These are phyloP conservation scores for Diachrysia chrysitis DNA, from an alignment of 2,888 invertebrate genomes.

Conservation along the genomic window DNA sequence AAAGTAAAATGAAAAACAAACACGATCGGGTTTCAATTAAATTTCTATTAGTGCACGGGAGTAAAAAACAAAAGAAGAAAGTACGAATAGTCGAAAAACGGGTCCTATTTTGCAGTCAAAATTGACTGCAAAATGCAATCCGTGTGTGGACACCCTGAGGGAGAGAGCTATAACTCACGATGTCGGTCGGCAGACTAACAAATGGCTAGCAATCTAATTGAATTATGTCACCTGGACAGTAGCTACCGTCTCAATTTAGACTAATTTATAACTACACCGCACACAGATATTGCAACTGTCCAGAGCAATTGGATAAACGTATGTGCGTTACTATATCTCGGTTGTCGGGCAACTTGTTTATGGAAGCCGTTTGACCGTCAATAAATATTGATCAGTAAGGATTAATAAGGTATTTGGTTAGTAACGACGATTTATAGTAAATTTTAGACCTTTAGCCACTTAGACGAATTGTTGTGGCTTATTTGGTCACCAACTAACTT, in stretches of 20 bases:
- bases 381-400: constrained; percentile 4
- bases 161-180: constrained; percentile 67
- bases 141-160: constrained; percentile 37
- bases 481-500: background rate
- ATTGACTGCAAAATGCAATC: constrained; percentile 41
- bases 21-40: constrained; percentile 18
- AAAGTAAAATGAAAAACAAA: constrained; percentile 15
- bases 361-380: constrained; percentile 3
- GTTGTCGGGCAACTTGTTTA: constrained; percentile 24
- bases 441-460: background rate
- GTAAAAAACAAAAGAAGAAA: constrained; percentile 23
- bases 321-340: constrained; percentile 47
- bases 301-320: constrained; percentile 49
- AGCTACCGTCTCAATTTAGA: constrained; percentile 75
- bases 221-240: constrained; percentile 80
- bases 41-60: constrained; percentile 28
- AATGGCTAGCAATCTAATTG: constrained; percentile 80
- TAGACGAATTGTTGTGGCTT: background rate
- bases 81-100: constrained; percentile 5
- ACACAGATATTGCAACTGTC: constrained; percentile 55
- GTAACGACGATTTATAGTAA: background rate
- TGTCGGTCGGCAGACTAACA: constrained; percentile 67
- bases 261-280: constrained; percentile 77
- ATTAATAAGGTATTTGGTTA: background rate
- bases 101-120: constrained; percentile 21